A percentile compares a stretch with the other conserved stretches of the same genome.
Evolutionary conservation across 2,888 invertebrate species (phyloP).

Genomic region (Callosobruchus maculatus): DNA sequence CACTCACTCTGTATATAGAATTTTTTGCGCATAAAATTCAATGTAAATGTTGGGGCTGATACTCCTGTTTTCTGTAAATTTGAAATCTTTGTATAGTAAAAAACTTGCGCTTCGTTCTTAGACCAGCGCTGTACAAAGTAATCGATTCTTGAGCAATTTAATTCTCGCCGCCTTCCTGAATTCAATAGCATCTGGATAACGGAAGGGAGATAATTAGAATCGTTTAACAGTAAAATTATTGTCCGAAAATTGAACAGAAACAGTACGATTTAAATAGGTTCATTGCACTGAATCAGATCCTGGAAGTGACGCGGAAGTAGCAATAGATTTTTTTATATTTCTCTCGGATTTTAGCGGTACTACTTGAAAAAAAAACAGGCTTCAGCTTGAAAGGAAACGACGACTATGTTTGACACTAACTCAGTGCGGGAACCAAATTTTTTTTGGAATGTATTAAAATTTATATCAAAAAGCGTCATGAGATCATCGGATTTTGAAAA

Average conservation of each 20-base stretch:
- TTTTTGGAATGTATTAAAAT: no score
- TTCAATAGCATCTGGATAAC: conserved; percentile 7
- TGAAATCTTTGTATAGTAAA: no score
- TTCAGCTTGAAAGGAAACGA: no score
- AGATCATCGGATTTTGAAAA: no score
- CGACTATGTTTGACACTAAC: no score
- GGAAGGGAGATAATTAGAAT: conserved; percentile 21
- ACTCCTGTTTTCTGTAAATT: no score
- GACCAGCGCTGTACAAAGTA: neutral
- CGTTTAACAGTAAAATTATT: conserved; percentile 22
- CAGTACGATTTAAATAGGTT: neutral
- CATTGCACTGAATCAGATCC: neutral
- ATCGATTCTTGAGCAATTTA: conserved; percentile 25
- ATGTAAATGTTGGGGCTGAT: no score
- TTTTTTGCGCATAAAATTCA: no score
- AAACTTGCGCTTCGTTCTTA: neutral
- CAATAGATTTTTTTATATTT: neutral
- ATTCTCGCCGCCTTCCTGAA: conserved; percentile 27
- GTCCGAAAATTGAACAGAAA: conserved; percentile 12
- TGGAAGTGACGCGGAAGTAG: neutral
- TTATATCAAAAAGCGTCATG: no score
- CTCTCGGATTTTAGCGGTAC: neutral
- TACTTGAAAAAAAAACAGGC: neutral
- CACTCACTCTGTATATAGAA: no score
- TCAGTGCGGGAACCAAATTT: no score